These are phyloP conservation scores for Cryptoblepharus egeriae DNA, from an alignment of 2,797 vertebrate species.

Conservation along the genomic window DNA sequence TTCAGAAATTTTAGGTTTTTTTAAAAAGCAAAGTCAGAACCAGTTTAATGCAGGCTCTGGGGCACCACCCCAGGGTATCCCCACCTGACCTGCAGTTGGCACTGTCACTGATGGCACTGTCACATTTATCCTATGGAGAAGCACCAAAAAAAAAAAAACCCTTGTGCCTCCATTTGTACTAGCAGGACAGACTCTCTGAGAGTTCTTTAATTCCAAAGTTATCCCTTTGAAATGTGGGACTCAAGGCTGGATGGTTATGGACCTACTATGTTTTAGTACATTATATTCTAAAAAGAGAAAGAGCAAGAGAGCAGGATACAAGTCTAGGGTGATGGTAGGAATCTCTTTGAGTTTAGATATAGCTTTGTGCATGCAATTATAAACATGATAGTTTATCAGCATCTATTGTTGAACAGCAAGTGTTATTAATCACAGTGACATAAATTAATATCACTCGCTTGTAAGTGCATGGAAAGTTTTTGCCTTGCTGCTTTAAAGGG, in stretches of 20 bases:
- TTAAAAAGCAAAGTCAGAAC: too few relatives aligned
- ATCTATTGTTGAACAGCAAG: slow-evolving; percentile 51
- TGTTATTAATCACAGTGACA: slow-evolving; percentile 62
- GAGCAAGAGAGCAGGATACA: background rate
- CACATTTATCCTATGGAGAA: too few relatives aligned
- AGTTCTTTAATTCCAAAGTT: slow-evolving; percentile 31
- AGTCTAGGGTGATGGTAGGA: background rate
- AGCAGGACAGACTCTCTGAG: background rate
- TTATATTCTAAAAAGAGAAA: background rate
- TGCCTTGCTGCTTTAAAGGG: slow-evolving; percentile 34
- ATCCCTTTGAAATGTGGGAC: slow-evolving; percentile 11
- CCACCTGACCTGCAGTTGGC: too few relatives aligned
- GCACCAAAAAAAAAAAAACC: background rate
- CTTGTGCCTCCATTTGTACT: background rate
- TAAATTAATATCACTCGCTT: slow-evolving; percentile 61
- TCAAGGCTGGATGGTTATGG: too few relatives aligned
- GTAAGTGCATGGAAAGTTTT: slow-evolving; percentile 48
- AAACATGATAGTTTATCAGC: slow-evolving; percentile 56
- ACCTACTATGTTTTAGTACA: too few relatives aligned
- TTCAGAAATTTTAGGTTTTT: too few relatives aligned
- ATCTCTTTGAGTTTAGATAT: background rate
- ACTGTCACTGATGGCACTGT: too few relatives aligned
- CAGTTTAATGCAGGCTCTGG: too few relatives aligned
- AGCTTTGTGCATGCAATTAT: slow-evolving; percentile 47
- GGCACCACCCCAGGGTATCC: too few relatives aligned